These are phyloP conservation scores for Aphis gossypii DNA, from an alignment of 1,140 invertebrate species.

Conservation along the genomic window DNA sequence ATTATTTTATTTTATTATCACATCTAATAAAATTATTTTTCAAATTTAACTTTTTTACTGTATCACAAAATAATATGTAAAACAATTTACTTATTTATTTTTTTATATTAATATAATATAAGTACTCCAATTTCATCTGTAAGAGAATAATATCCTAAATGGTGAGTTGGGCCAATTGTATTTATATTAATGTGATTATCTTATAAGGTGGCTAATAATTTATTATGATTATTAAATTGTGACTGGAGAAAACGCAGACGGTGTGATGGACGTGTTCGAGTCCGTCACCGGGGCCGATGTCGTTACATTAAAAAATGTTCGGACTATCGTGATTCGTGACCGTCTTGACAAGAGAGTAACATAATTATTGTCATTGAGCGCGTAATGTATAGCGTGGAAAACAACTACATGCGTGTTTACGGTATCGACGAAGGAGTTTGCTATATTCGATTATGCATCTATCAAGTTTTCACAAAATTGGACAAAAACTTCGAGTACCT, in stretches of 20 bases:
- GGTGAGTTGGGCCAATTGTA: too few relatives aligned
- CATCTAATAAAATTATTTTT: too few relatives aligned
- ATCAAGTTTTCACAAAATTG: background rate
- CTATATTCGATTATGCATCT: background rate
- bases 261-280: background rate
- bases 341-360: background rate
- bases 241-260: background rate
- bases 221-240: background rate
- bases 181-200: too few relatives aligned
- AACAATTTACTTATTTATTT: too few relatives aligned
- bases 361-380: background rate
- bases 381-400: background rate
- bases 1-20: too few relatives aligned
- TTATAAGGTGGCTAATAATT: too few relatives aligned
- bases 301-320: background rate
- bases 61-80: background rate
- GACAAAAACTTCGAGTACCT: background rate
- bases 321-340: background rate
- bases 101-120: too few relatives aligned
- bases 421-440: background rate
- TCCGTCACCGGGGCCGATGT: background rate
- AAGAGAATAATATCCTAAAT: too few relatives aligned
- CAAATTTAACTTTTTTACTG: too few relatives aligned
- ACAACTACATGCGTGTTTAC: background rate
- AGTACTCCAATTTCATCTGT: background rate